Percentiles rank a stretch among this genome's conserved stretches.
phyloP scores from a whole-genome alignment of 2,888 invertebrate species.

The Epiblema foenella region DNA sequence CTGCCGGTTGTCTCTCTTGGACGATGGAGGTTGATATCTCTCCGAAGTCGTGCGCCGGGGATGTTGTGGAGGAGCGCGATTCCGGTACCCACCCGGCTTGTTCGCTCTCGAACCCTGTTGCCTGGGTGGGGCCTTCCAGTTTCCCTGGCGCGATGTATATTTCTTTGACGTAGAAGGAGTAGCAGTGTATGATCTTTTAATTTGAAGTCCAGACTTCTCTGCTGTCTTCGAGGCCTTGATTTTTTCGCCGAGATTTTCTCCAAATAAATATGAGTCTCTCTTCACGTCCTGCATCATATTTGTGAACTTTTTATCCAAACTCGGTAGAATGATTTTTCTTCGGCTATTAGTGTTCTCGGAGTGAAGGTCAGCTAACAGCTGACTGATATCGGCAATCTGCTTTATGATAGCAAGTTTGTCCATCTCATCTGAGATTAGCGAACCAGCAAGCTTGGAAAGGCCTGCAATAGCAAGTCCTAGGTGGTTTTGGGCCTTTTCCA shows the following conservation, averaged over 20 bases:
- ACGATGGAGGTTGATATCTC: slow-evolving; percentile 5
- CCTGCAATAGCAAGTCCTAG: slow-evolving; percentile 13
- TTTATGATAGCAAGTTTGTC: slow-evolving; percentile 15
- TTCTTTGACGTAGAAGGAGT: slow-evolving; percentile 13
- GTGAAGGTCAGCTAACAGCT: slow-evolving; percentile 16
- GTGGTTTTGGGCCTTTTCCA: slow-evolving; percentile 9
- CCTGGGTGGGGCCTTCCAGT: slow-evolving; percentile 17
- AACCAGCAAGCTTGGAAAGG: slow-evolving; percentile 1
- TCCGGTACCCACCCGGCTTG: slow-evolving; percentile 16
- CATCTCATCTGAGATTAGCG: neutral
- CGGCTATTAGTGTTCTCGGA: slow-evolving; percentile 14
- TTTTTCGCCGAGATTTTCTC: slow-evolving; percentile 18
- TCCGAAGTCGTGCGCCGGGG: slow-evolving; percentile 12
- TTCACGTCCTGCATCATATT: slow-evolving; percentile 16
- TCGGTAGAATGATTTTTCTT: slow-evolving; percentile 12
- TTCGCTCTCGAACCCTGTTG: slow-evolving; percentile 14
- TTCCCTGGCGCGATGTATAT: slow-evolving; percentile 14
- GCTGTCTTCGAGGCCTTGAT: slow-evolving; percentile 24
- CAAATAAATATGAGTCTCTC: slow-evolving; percentile 14
- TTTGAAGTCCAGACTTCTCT: slow-evolving; percentile 23
- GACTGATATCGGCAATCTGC: slow-evolving; percentile 6
- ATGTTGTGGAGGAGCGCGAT: slow-evolving; percentile 1
- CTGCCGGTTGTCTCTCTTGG: slow-evolving; percentile 12
- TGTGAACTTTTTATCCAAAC: slow-evolving; percentile 18
- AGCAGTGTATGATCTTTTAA: slow-evolving; percentile 19